These are phyloP conservation scores for Gallirallus australis DNA, from an alignment of 2,797 vertebrate species.

Conservation along the genomic window DNA sequence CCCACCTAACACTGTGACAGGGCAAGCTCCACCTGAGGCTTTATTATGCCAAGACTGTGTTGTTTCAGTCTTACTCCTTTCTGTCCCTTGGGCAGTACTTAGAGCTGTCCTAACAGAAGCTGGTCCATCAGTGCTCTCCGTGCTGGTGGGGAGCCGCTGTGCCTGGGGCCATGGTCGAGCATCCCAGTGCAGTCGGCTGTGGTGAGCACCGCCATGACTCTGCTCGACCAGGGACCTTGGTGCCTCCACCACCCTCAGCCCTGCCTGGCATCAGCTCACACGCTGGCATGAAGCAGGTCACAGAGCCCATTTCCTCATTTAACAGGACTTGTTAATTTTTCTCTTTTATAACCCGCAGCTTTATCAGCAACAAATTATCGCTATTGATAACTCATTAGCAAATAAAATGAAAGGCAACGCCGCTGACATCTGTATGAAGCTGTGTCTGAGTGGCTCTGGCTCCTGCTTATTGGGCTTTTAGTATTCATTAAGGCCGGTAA, in stretches of 20 bases:
- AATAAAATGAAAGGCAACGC: constrained; percentile 78
- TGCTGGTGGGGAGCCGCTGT: background rate
- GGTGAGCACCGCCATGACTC: background rate
- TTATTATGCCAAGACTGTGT: accelerated
- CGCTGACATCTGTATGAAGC: constrained; percentile 74
- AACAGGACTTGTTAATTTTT: constrained; percentile 69
- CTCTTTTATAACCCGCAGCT: constrained; percentile 70
- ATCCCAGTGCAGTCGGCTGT: background rate
- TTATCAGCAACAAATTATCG: constrained; percentile 74
- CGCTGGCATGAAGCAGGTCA: background rate
- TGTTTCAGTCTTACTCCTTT: background rate
- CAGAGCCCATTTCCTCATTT: constrained; percentile 4
- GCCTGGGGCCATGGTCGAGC: background rate
- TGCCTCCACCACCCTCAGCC: background rate
- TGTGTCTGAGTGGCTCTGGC: constrained; percentile 58
- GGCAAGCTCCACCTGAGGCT: background rate
- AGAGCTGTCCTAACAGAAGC: background rate
- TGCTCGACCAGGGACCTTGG: background rate
- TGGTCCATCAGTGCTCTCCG: background rate
- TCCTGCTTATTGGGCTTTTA: constrained; percentile 72
- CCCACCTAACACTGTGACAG: background rate
- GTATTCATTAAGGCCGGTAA: constrained; percentile 76
- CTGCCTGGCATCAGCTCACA: background rate
- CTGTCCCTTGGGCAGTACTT: background rate
- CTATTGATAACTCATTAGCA: constrained; percentile 82